Evolutionary conservation across 2,797 vertebrate genomes (phyloP).

Genomic region (Sternotherus odoratus): DNA sequence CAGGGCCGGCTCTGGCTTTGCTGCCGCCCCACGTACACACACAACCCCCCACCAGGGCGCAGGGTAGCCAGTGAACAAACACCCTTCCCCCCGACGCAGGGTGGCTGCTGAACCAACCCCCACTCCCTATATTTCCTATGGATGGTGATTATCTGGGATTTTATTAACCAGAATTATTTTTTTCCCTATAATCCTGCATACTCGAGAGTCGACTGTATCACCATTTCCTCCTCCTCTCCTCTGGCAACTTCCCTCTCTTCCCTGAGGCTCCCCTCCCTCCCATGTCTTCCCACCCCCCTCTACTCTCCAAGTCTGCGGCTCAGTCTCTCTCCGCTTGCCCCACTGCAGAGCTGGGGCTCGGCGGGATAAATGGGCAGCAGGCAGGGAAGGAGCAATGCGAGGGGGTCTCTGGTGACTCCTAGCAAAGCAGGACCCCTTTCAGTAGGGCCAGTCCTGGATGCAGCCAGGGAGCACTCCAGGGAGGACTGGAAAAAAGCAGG

Average conservation of each 20-base stretch:
- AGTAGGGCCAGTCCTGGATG: accelerated
- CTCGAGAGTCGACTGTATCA: too few species aligned
- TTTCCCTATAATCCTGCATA: too few species aligned
- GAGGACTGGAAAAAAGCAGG: background rate
- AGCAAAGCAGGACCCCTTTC: background rate
- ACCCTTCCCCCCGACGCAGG: too few species aligned
- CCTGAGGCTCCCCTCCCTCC: background rate
- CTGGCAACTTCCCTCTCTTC: accelerated
- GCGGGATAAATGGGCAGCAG: background rate
- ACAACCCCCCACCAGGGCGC: too few species aligned
- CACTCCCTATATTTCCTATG: too few species aligned
- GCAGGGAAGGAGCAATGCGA: background rate
- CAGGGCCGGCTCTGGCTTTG: too few species aligned
- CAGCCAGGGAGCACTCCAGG: background rate
- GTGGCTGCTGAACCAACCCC: too few species aligned
- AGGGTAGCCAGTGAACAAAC: too few species aligned
- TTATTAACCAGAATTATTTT: too few species aligned
- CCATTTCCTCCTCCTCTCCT: background rate
- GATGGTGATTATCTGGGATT: too few species aligned
- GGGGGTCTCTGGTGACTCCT: background rate
- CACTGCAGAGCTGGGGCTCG: background rate
- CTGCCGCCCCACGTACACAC: too few species aligned
- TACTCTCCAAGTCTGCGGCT: background rate
- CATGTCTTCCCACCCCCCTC: background rate
- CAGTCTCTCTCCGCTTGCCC: background rate